phyloP scores from a whole-genome alignment of 2,797 vertebrate species.

The Poecilia picta region DNA sequence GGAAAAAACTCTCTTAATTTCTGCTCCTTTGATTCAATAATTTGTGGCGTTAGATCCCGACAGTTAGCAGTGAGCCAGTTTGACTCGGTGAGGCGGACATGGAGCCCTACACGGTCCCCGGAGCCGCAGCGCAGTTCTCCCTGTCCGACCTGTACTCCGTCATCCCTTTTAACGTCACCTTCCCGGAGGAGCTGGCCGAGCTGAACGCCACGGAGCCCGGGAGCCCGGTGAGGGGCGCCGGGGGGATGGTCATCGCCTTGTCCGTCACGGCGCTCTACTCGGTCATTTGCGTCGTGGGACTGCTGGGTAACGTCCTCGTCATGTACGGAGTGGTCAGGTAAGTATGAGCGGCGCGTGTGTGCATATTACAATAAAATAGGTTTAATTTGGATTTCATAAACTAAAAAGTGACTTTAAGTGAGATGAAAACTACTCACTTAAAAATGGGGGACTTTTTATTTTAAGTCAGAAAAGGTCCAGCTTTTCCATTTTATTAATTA shows the following conservation, averaged over 20 bases:
- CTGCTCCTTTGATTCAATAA: background rate
- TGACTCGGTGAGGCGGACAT: constrained; percentile 40
- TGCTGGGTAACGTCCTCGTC: constrained; percentile 89
- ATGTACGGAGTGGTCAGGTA: constrained; percentile 93
- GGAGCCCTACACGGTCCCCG: constrained; percentile 81
- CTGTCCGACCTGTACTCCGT: constrained; percentile 73
- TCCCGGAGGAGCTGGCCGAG: constrained; percentile 65
- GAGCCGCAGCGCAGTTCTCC: constrained; percentile 66
- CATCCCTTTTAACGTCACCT: constrained; percentile 80
- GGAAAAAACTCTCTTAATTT: background rate
- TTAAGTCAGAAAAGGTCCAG: background rate
- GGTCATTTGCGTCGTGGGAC: constrained; percentile 89
- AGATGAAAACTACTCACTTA: background rate
- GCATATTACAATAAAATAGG: background rate
- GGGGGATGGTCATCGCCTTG: constrained; percentile 80
- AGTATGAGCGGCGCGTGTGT: constrained; percentile 7
- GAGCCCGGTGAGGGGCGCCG: constrained; percentile 69
- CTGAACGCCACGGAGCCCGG: constrained; percentile 76
- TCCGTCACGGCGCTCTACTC: constrained; percentile 91
- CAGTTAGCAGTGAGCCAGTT: too few species aligned
- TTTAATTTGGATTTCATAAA: background rate
- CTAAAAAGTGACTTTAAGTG: background rate
- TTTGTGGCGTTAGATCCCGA: background rate
- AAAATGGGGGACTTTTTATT: background rate
- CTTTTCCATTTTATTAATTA: background rate